A percentile compares a stretch with the other conserved stretches of the same genome.
Evolutionary conservation across 2,888 invertebrate genomes (phyloP).

Genomic region (Auanema sp.): DNA sequence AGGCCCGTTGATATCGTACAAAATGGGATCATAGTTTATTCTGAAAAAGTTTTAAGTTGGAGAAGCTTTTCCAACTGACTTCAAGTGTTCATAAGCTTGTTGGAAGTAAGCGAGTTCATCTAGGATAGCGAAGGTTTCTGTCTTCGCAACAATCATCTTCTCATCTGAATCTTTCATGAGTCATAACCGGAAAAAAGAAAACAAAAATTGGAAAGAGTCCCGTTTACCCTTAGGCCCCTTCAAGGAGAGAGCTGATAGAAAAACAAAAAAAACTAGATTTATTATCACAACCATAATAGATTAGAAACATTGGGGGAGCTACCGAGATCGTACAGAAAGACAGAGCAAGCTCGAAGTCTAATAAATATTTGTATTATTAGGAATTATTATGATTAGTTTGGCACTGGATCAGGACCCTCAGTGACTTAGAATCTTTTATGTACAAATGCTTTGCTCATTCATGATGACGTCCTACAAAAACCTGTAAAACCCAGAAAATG

Average conservation of each 20-base stretch:
- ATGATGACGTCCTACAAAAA: constrained; percentile 12
- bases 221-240: background rate
- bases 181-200: background rate
- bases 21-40: constrained; percentile 20
- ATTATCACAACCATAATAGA: background rate
- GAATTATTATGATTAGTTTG: too few relatives aligned
- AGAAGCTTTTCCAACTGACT: background rate
- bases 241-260: background rate
- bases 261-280: background rate
- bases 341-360: too few relatives aligned
- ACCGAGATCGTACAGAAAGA: too few relatives aligned
- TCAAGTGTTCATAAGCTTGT: constrained; percentile 16
- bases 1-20: constrained; percentile 39
- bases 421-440: too few relatives aligned
- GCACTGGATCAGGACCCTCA: too few relatives aligned
- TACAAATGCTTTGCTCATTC: constrained; percentile 3
- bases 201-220: background rate
- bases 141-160: constrained; percentile 19
- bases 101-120: constrained; percentile 31
- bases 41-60: constrained; percentile 15
- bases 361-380: too few relatives aligned
- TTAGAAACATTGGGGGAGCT: background rate
- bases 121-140: constrained; percentile 27
- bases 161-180: constrained; percentile 14
- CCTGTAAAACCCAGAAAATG: constrained; percentile 20